These are phyloP conservation scores for Chymomyza amoena DNA, from an alignment of 2,888 invertebrate genomes.

Conservation along the genomic window DNA sequence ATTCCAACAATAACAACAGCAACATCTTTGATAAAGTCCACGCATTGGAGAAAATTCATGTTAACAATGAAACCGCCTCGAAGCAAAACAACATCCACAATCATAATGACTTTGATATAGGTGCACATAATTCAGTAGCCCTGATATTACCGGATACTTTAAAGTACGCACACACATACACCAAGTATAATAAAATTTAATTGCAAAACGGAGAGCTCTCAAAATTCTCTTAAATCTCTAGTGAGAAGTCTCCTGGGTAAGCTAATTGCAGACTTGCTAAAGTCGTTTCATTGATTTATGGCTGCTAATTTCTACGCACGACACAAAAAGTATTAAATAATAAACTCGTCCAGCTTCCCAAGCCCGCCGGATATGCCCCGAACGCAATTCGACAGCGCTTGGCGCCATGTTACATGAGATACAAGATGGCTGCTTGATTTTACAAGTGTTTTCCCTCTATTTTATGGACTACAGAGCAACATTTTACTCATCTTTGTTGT, in stretches of 20 bases:
- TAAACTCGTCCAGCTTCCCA: slow-evolving; percentile 56
- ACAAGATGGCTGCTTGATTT: slow-evolving; percentile 35
- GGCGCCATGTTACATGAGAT: slow-evolving; percentile 60
- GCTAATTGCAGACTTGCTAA: slow-evolving; percentile 67
- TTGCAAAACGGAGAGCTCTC: background rate
- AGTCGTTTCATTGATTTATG: slow-evolving; percentile 71
- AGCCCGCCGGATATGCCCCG: slow-evolving; percentile 19
- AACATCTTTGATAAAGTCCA: no score
- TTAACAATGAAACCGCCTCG: no score
- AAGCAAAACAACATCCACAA: no score
- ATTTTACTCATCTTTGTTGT: background rate
- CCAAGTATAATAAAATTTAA: background rate
- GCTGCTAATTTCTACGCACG: slow-evolving; percentile 66
- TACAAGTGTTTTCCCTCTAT: slow-evolving; percentile 65
- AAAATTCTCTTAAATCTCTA: background rate
- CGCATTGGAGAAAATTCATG: no score
- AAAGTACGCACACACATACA: background rate
- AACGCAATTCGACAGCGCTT: slow-evolving; percentile 31
- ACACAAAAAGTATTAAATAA: slow-evolving; percentile 67
- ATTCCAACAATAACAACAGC: no score
- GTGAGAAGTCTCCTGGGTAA: background rate
- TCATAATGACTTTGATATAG: no score
- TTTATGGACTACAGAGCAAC: slow-evolving; percentile 52
- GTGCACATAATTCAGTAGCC: background rate
- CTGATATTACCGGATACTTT: background rate